Base-by-base conservation (phyloP, 2,888 invertebrate species). In the Athetis lepigone region DNA sequence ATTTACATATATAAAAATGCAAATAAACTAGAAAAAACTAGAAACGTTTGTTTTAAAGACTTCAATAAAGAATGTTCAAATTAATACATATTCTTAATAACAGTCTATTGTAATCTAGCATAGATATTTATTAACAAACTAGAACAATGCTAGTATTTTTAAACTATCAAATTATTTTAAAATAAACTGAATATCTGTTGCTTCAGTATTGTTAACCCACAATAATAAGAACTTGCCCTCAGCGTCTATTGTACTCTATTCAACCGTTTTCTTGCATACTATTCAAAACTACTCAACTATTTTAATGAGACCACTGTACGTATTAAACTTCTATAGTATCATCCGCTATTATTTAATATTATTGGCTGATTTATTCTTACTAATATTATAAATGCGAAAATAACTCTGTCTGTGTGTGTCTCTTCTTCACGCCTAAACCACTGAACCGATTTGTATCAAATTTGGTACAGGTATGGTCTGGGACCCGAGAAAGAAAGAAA, bases 281-380 rank as follows among this genome's bases (percentile, higher is more conserved):
- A 21, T 33, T 21, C 11, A 23, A 23, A 42, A 29, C 8, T 23
- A 19, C 16, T 37, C n/a, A 11, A 39, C 25, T 5, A 40, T 27
- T 36, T 51, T 66, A 70, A 66, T 46, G 33, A 60, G 40, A 36
- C 21, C 13, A 7, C 4, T 2, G 13, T 40, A 51, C 46, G 45
- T 21, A 36, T 59, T 16, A 25, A 3, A 25, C 6, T 25, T 6
- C 6, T 3, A 6, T 25, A 6, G 4, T 25, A 6, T 25, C 6
- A 25, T 25, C 25, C n/a, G n/a, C n/a, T n/a, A n/a, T n/a, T n/a
- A n/a, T n/a, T n/a, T n/a, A n/a, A n/a, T n/a, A n/a, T n/a, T n/a
- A n/a, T n/a, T n/a, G n/a, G n/a, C n/a, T n/a, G n/a, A n/a, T n/a
- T n/a, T n/a, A n/a, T n/a, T n/a, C n/a, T n/a, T n/a, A n/a, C n/a